Evolutionary conservation across 2,113 vertebrate genomes (phyloP).

Genomic region (Brevimyrus niger): DNA sequence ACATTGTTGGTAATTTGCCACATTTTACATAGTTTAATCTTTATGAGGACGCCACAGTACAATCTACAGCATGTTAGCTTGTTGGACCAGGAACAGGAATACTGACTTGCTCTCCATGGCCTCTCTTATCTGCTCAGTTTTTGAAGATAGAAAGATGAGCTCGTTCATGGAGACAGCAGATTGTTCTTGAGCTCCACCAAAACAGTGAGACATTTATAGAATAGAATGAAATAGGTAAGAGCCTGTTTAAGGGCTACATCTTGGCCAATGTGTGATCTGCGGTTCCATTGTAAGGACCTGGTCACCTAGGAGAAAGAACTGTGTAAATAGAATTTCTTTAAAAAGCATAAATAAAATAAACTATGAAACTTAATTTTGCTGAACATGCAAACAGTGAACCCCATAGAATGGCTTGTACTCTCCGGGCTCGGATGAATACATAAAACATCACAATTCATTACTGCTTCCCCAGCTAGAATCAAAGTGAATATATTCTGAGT

Average conservation of each 20-base stretch:
- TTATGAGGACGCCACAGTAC: not conserved
- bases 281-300: not conserved
- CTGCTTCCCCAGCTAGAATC: not conserved
- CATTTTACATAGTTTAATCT: not conserved
- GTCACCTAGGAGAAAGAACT: not conserved
- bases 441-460: not conserved
- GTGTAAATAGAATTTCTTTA: not conserved
- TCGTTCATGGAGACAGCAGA: not conserved
- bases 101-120: not conserved
- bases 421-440: not conserved
- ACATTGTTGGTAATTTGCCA: not conserved
- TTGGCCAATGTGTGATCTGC: not conserved
- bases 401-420: not conserved
- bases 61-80: not conserved
- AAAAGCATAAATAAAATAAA: not conserved
- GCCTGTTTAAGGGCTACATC: not conserved
- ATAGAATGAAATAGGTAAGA: not conserved
- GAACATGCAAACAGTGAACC: not conserved
- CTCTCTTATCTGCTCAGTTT: not conserved
- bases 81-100: not conserved
- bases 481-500: not conserved
- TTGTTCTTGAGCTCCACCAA: not conserved
- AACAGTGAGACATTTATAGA: not conserved
- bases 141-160: not conserved
- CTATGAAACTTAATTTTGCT: not conserved